Evolutionary conservation across 1,140 invertebrate genomes (phyloP), one percentile per base, ranked within the genome.

Genomic region (Saccostrea echinata): DNA sequence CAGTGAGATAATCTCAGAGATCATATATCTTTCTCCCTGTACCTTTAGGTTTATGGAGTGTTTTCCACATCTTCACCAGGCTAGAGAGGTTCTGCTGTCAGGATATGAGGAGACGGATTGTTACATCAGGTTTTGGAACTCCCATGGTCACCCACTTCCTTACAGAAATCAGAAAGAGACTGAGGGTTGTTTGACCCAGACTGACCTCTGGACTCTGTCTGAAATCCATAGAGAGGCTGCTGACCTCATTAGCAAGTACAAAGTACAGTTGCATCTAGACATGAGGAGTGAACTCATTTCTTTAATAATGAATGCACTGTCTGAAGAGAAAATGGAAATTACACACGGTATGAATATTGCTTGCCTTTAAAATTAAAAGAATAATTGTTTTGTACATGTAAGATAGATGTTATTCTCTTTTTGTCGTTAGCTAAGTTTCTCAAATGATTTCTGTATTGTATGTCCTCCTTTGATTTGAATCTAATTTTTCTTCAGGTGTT

Each of bases 61-160:
- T 88, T 43, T 30, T 80, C 24, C 87, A 85, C 27, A 81, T 81
- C 30, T 71, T 53, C 24, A 35, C 27, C 64, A 81, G 64, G 52
- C 52, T 57, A 13, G 87, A 68, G 11, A 43, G 55, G 18, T 80
- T 80, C 33, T 84, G 76, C 33, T 33, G 35, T 8, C 84, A 53
- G 24, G 71, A 30, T 21, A 85, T 57, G 30, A 84, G 53, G 27
- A 76, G 68, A 18, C 68, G 2, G 68, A 76, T 2, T 30, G 3
- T 33, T 76, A 76, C 61, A 61, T 89, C 12, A 91, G 85, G 86
- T 91, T 92, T 68, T 90, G 92, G 90, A 88, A 61, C 24, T 84
- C 87, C n/a, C 88, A 81, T 83, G 93, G 93, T 76, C 93, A 94
- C 86, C 92, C 93, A 53, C 83, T n/a, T 68, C 91, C 92, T 82